Conservation (phyloP, 2,888 invertebrate species). For the Yponomeuta evonymella region DNA sequence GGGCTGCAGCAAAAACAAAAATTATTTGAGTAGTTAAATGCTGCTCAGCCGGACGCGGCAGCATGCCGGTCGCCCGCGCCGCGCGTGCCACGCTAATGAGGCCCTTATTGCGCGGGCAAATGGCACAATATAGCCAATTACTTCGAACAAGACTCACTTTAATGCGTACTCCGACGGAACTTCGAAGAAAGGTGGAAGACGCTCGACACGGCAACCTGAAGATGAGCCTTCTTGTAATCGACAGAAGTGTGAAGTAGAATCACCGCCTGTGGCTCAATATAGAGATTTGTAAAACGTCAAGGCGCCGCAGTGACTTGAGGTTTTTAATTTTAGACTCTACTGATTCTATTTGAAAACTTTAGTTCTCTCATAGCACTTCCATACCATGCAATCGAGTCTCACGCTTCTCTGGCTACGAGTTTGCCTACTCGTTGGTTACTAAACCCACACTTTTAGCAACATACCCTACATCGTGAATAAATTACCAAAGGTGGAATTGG, state of each 20-base stretch:
- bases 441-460: too few species aligned
- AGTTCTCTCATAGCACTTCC: too few species aligned
- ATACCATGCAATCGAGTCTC: too few species aligned
- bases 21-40: background rate
- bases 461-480: too few species aligned
- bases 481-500: too few species aligned
- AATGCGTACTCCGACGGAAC: background rate
- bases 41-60: background rate
- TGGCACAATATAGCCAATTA: constrained; percentile 56
- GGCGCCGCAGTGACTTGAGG: too few species aligned
- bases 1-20: background rate
- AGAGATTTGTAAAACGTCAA: too few species aligned
- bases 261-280: too few species aligned
- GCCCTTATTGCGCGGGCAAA: constrained; percentile 29
- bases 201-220: background rate
- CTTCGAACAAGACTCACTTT: constrained; percentile 44
- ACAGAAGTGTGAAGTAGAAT: background rate
- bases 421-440: too few species aligned
- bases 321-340: too few species aligned
- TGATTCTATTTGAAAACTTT: too few species aligned
- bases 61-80: constrained; percentile 2
- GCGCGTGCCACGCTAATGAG: constrained; percentile 22
- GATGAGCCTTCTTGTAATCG: background rate
- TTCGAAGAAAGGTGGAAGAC: background rate
- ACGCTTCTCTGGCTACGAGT: too few species aligned